These are phyloP conservation scores for Imbricaverruca yamaguchii DNA, from an alignment of 2,888 invertebrate genomes.

Conservation along the genomic window DNA sequence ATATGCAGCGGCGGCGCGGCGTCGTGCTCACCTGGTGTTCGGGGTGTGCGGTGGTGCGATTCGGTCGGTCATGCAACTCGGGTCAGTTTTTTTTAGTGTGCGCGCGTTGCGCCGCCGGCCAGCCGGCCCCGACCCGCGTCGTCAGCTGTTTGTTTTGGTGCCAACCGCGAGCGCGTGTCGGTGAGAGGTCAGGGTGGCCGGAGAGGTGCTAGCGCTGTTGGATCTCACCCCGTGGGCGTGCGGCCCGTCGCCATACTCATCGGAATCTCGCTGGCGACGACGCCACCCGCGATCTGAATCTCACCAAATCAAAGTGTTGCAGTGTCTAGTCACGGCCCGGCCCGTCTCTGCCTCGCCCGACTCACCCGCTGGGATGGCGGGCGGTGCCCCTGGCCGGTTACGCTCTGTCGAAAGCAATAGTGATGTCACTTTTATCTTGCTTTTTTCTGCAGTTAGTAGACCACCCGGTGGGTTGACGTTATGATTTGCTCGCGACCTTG, in stretches of 20 bases:
- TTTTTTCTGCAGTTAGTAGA: background rate
- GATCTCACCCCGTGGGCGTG: background rate
- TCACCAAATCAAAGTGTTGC: constrained; percentile 9
- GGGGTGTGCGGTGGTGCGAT: background rate
- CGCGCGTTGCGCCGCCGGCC: background rate
- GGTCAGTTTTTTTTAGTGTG: background rate
- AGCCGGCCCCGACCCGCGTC: background rate
- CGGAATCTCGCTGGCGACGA: background rate
- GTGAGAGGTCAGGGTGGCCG: background rate
- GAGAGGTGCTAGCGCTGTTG: background rate
- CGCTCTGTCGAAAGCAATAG: constrained; percentile 11
- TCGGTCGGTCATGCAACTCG: background rate
- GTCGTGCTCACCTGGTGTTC: background rate
- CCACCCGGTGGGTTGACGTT: background rate
- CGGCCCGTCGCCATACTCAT: background rate
- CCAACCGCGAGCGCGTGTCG: background rate
- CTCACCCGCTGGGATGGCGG: background rate
- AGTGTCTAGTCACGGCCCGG: background rate
- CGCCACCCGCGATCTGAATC: background rate
- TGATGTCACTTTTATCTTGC: background rate
- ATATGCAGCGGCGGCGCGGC: background rate
- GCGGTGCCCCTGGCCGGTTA: background rate
- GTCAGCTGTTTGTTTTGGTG: constrained; percentile 9
- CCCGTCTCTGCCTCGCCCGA: background rate
- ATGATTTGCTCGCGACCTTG: background rate